Conservation (phyloP, 2,797 vertebrate genomes). For the Graptemys geographica region DNA sequence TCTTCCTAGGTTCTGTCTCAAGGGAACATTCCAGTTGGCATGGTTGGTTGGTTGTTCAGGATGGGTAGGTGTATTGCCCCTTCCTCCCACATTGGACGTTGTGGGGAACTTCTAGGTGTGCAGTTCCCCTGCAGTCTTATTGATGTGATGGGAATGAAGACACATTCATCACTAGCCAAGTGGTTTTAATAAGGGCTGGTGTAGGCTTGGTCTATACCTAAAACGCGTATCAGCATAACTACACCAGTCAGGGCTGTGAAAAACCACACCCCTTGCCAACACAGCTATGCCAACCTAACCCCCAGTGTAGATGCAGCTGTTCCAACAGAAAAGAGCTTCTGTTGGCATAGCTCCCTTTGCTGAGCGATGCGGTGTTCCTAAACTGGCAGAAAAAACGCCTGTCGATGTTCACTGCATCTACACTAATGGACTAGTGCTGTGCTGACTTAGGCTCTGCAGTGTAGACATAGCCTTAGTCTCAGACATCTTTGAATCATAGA, state of each 20-base stretch:
- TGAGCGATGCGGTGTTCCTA: background rate
- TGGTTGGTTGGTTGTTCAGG: too few species aligned
- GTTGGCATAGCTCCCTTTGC: background rate
- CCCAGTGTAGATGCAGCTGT: too few species aligned
- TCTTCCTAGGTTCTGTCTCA: background rate
- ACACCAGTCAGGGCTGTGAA: too few species aligned
- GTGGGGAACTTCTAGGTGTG: background rate
- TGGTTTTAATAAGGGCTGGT: background rate
- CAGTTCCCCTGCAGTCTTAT: background rate
- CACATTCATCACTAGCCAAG: background rate
- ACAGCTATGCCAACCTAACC: too few species aligned
- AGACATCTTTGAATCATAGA: background rate
- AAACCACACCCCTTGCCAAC: too few species aligned
- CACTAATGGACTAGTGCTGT: too few species aligned
- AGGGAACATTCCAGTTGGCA: background rate
- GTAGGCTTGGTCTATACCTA: too few species aligned
- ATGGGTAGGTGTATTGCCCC: background rate
- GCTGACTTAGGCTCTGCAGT: too few species aligned
- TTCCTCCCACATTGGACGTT: background rate
- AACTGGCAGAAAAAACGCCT: too few species aligned
- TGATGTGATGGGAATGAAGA: background rate
- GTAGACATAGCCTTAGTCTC: background rate
- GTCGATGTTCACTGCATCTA: too few species aligned
- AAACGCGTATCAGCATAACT: too few species aligned
- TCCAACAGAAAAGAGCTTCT: background rate